phyloP scores from a whole-genome alignment of 2,797 vertebrate species.

The Sebastes iracundus region DNA sequence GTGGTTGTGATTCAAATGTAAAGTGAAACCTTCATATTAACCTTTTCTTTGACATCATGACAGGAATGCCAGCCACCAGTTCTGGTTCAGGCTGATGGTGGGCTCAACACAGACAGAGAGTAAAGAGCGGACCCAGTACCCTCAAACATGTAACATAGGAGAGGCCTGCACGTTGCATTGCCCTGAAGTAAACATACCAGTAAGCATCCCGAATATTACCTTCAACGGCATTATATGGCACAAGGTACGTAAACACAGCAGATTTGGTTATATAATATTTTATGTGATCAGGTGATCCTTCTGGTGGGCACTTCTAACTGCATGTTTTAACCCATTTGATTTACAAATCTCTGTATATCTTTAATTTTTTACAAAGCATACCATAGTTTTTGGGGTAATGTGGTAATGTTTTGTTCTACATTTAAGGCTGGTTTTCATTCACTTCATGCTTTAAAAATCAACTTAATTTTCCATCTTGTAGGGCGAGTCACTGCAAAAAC shows the following conservation, averaged over 20 bases:
- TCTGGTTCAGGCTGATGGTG: conserved; percentile 48
- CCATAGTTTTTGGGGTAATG: neutral
- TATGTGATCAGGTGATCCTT: neutral
- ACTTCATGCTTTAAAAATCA: neutral
- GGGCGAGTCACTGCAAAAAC: neutral
- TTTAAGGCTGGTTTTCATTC: neutral
- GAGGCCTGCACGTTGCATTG: conserved; percentile 15
- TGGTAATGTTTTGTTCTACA: neutral
- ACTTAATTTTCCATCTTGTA: neutral
- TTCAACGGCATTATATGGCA: conserved; percentile 15
- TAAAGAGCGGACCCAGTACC: neutral
- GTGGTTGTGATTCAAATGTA: neutral
- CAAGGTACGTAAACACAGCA: conserved; percentile 55
- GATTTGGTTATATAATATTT: neutral
- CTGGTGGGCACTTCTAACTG: neutral
- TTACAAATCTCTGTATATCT: neutral
- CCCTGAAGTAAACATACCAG: neutral
- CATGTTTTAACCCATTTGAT: neutral
- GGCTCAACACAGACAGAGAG: neutral
- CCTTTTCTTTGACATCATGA: neutral
- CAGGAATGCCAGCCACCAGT: conserved; percentile 21
- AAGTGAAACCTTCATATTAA: neutral
- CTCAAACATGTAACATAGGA: neutral
- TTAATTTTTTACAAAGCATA: neutral
- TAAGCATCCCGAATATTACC: neutral